Evolutionary conservation across 2,888 invertebrate genomes (phyloP).

Genomic region (Drosophila mimica): DNA sequence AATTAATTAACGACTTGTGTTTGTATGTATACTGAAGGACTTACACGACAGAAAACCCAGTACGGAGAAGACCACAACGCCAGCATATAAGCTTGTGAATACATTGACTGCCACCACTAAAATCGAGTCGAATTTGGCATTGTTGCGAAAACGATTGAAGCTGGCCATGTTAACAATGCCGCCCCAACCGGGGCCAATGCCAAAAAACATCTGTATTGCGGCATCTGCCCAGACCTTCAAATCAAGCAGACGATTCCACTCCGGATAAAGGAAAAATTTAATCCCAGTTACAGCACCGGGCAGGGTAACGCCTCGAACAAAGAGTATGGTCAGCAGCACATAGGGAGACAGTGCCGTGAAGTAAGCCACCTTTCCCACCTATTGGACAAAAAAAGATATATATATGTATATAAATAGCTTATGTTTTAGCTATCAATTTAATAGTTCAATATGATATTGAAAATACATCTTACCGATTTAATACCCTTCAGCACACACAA

Average conservation of each 20-base stretch:
- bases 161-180: slow-evolving; percentile 94
- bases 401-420: neutral
- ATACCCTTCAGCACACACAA: slow-evolving; percentile 95
- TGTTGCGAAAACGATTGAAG: slow-evolving; percentile 91
- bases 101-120: slow-evolving; percentile 90
- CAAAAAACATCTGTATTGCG: slow-evolving; percentile 96
- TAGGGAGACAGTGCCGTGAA: slow-evolving; percentile 95
- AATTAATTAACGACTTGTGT: neutral
- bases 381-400: neutral
- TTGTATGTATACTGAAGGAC: slow-evolving; percentile 1
- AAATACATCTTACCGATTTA: slow-evolving; percentile 86
- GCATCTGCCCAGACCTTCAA: slow-evolving; percentile 96
- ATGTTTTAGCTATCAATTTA: too few relatives aligned
- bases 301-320: slow-evolving; percentile 91
- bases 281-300: slow-evolving; percentile 92
- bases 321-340: slow-evolving; percentile 89
- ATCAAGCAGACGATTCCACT: slow-evolving; percentile 91
- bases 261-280: slow-evolving; percentile 91
- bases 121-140: slow-evolving; percentile 88
- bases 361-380: slow-evolving; percentile 88
- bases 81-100: slow-evolving; percentile 91
- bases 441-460: neutral
- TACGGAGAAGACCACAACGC: slow-evolving; percentile 92
- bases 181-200: slow-evolving; percentile 95
- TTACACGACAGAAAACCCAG: slow-evolving; percentile 89